Conservation (phyloP, 2,888 invertebrate genomes). For the Tetheella fluctuosa region DNA sequence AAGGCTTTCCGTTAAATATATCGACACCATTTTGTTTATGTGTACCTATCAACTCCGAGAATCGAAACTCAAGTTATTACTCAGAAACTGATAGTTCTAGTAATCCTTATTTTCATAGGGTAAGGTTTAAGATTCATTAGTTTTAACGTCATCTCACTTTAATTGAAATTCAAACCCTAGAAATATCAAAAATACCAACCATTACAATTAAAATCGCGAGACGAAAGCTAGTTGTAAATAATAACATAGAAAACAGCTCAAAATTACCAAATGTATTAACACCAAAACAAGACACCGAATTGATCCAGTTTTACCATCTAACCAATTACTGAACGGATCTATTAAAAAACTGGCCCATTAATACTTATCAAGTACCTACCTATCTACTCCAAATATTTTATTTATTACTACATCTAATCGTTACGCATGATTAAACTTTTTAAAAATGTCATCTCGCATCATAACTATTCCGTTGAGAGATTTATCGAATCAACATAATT, state of each 20-base stretch:
- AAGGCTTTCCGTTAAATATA: background rate
- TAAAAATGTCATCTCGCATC: background rate
- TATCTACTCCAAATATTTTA: conserved; percentile 4
- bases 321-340: conserved; percentile 4
- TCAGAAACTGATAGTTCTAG: too few relatives aligned
- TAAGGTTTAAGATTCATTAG: too few relatives aligned
- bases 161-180: too few relatives aligned
- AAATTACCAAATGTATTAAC: background rate
- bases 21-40: background rate
- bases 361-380: background rate
- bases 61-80: too few relatives aligned
- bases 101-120: too few relatives aligned
- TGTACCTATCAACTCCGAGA: background rate
- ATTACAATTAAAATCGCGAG: too few relatives aligned
- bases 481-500: conserved; percentile 3
- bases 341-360: background rate
- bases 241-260: background rate
- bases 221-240: background rate
- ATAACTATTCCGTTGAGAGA: conserved; percentile 4
- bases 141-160: too few relatives aligned
- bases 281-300: background rate
- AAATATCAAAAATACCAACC: too few relatives aligned
- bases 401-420: conserved; percentile 1
- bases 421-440: conserved; percentile 1
- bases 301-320: background rate